Evolutionary conservation across 1,140 invertebrate genomes (phyloP).

Genomic region (Steinernema khuongi): DNA sequence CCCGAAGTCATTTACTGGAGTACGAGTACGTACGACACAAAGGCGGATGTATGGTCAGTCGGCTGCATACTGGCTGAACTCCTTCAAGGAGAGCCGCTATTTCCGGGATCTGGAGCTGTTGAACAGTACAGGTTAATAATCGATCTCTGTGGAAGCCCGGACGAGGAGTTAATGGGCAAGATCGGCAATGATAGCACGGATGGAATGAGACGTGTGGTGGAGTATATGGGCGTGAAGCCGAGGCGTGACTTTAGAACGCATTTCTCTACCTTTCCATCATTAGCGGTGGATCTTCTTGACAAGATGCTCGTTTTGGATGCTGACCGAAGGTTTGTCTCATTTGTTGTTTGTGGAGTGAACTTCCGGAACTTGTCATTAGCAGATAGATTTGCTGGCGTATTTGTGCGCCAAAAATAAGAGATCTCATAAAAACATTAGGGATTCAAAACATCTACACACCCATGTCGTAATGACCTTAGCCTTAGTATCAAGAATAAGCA

Average conservation of each 20-base stretch:
- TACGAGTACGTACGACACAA: constrained; percentile 45
- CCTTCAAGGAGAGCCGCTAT: constrained; percentile 85
- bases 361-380: no score
- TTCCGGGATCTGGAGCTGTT: constrained; percentile 80
- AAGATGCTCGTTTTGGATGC: constrained; percentile 89
- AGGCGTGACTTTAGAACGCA: constrained; percentile 82
- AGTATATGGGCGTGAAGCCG: constrained; percentile 63
- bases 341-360: neutral
- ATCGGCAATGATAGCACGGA: constrained; percentile 40
- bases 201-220: constrained; percentile 34
- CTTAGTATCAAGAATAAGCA: no score
- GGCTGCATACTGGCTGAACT: constrained; percentile 98
- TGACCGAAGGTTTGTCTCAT: constrained; percentile 68
- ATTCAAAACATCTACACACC: no score
- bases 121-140: constrained; percentile 50
- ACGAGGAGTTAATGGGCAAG: constrained; percentile 46
- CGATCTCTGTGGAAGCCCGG: constrained; percentile 48
- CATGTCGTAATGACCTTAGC: no score
- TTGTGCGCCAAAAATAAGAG: no score
- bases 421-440: no score
- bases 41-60: constrained; percentile 88
- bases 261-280: constrained; percentile 81
- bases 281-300: constrained; percentile 85
- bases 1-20: constrained; percentile 58
- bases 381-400: no score